Conservation (phyloP, 2,797 vertebrate species). For the Synaphobranchus kaupii region DNA sequence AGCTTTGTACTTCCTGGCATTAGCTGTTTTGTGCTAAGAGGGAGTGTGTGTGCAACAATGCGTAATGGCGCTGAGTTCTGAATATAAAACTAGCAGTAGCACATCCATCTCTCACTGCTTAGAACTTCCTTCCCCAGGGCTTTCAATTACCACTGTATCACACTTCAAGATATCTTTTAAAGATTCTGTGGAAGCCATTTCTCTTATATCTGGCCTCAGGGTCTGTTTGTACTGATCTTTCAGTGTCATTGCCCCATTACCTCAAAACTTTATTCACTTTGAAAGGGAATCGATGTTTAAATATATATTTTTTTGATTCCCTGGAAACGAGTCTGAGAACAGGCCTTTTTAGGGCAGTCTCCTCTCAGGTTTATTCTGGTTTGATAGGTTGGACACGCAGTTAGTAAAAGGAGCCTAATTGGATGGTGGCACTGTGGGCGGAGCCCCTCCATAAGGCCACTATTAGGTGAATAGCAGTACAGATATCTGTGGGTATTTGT, state of each 20-base stretch:
- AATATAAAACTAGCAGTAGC: conserved; percentile 36
- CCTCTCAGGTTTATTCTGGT: background rate
- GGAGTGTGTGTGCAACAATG: conserved; percentile 36
- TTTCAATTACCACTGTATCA: conserved; percentile 54
- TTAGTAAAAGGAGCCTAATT: background rate
- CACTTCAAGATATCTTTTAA: conserved; percentile 48
- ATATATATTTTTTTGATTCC: background rate
- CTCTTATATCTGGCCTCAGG: conserved; percentile 14
- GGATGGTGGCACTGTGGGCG: background rate
- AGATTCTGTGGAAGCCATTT: background rate
- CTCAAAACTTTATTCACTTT: conserved; percentile 25
- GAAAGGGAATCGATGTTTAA: conserved; percentile 17
- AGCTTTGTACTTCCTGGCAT: background rate
- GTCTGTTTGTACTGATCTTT: conserved; percentile 16
- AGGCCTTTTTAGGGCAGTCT: background rate
- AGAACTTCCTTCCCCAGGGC: conserved; percentile 48
- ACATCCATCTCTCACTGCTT: conserved; percentile 40
- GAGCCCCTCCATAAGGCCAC: background rate
- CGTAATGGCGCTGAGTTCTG: conserved; percentile 23
- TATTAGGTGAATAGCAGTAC: background rate
- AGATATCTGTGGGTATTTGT: background rate
- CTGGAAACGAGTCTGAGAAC: conserved; percentile 6
- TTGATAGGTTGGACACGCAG: background rate
- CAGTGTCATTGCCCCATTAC: conserved; percentile 17
- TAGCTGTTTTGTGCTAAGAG: conserved; percentile 1